A percentile compares a stretch with the other conserved stretches of the same genome.
Evolutionary conservation across 2,113 vertebrate genomes (phyloP).

Genomic region (cattle (Bos taurus)): DNA sequence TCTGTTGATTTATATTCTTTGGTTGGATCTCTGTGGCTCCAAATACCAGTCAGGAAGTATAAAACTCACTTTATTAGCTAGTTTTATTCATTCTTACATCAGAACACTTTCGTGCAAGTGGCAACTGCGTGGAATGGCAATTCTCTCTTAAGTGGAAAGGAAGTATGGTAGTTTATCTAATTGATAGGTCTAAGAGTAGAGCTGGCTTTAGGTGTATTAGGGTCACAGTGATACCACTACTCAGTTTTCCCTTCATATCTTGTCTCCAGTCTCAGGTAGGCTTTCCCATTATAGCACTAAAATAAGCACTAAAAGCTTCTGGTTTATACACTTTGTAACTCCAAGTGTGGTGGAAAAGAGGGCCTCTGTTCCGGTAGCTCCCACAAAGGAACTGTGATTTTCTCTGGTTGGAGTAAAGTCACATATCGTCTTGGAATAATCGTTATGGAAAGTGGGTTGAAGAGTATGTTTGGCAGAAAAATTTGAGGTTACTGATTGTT

Average conservation of each 20-base stretch:
- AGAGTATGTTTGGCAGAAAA: background rate
- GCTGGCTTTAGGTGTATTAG: background rate
- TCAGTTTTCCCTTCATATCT: background rate
- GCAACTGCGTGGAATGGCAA: background rate
- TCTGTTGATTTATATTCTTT: background rate
- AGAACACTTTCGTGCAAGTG: background rate
- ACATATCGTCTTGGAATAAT: background rate
- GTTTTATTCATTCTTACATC: background rate
- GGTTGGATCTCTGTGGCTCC: background rate
- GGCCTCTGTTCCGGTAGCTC: background rate
- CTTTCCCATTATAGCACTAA: background rate
- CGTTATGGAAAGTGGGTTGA: background rate
- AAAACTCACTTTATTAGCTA: background rate
- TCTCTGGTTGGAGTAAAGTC: background rate
- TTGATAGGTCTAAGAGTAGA: background rate
- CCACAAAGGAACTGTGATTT: background rate
- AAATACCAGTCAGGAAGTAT: background rate
- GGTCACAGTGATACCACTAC: background rate
- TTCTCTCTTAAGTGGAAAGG: background rate
- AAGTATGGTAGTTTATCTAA: background rate
- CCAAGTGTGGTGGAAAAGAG: background rate
- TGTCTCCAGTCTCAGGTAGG: background rate
- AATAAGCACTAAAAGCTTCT: background rate
- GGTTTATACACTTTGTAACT: background rate
- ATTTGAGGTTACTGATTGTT: background rate